Conservation (phyloP, 2,797 vertebrate genomes). For the Geotrypetes seraphini region DNA sequence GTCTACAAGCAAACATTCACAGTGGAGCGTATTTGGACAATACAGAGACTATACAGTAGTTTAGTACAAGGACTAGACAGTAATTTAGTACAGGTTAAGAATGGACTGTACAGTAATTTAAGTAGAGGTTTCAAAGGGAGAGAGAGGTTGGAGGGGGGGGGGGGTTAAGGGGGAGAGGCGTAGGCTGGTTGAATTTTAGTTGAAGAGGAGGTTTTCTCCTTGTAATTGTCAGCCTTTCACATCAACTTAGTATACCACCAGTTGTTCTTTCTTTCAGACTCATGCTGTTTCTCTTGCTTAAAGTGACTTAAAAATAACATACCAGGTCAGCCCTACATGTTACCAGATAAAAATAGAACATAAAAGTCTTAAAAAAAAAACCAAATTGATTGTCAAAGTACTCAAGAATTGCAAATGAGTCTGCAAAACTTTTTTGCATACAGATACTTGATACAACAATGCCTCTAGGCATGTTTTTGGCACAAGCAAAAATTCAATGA, state of each 20-base stretch:
- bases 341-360: conserved; percentile 9
- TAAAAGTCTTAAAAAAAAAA: conserved; percentile 18
- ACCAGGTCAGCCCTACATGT: conserved; percentile 10
- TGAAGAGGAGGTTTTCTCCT: conserved; percentile 15
- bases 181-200: no score
- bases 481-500: conserved; percentile 10
- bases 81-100: no score
- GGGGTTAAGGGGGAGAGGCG: no score
- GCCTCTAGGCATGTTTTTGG: conserved; percentile 2
- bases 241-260: conserved; percentile 26
- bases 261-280: conserved; percentile 16
- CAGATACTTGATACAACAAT: conserved; percentile 1
- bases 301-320: conserved; percentile 41
- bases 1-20: no score
- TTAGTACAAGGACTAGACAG: no score
- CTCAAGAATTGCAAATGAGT: conserved; percentile 10
- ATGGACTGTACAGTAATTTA: no score
- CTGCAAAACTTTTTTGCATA: not conserved
- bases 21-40: no score
- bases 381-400: conserved; percentile 6
- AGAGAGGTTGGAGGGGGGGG: no score
- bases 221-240: conserved; percentile 32
- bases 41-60: no score
- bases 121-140: no score
- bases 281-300: conserved; percentile 27